These are phyloP conservation scores for Neoseiulus cucumeris DNA, from an alignment of 1,140 invertebrate genomes.

Conservation along the genomic window DNA sequence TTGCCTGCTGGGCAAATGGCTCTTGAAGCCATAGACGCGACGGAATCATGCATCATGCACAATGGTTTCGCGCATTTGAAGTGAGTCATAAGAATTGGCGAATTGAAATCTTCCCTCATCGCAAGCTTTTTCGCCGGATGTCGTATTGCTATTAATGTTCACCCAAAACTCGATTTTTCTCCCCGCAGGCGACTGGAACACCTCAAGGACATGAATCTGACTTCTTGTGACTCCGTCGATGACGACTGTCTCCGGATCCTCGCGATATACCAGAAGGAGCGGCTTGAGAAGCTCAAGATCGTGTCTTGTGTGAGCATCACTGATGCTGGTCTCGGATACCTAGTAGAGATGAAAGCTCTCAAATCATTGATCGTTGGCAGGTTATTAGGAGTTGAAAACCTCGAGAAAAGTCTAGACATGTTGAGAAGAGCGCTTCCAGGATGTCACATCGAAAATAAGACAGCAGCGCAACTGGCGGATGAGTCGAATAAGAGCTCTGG, in stretches of 20 bases:
- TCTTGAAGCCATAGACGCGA: conserved; percentile 50
- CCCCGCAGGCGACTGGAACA: background rate
- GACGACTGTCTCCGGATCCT: background rate
- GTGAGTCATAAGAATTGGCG: background rate
- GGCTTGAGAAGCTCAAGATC: background rate
- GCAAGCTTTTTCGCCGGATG: background rate
- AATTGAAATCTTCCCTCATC: background rate
- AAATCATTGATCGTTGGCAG: background rate
- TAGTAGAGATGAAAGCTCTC: background rate
- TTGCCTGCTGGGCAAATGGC: conserved; percentile 32
- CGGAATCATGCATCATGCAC: conserved; percentile 49
- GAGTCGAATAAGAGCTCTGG: background rate
- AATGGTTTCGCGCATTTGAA: conserved; percentile 56
- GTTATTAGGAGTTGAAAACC: background rate
- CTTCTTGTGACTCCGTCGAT: background rate
- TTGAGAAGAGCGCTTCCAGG: background rate
- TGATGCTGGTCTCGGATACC: background rate
- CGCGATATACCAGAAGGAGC: background rate
- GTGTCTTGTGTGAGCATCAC: background rate
- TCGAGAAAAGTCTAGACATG: background rate
- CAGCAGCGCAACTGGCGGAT: background rate
- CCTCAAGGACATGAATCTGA: background rate
- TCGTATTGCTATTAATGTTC: background rate
- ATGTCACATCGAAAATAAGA: background rate
- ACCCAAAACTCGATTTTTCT: background rate